Conservation (phyloP, 2,797 vertebrate genomes). For the Tauraco hartlaubi region DNA sequence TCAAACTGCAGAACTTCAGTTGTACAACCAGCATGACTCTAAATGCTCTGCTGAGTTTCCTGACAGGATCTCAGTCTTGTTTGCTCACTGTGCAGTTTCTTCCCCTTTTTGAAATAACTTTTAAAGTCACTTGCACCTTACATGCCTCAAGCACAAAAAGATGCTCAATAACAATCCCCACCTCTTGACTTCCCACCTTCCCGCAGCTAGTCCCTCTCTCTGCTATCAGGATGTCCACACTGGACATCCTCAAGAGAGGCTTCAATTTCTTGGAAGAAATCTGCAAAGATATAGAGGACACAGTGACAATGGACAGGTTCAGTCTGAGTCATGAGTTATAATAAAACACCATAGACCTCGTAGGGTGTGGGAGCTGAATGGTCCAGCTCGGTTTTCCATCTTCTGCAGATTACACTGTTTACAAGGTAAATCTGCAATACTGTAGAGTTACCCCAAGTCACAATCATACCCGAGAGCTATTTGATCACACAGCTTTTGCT, state of each 20-base stretch:
- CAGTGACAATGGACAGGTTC: neutral
- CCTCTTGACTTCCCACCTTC: neutral
- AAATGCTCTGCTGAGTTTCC: neutral
- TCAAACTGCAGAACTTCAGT: neutral
- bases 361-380: neutral
- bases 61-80: neutral
- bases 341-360: accelerated
- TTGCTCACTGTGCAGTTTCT: neutral
- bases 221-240: neutral
- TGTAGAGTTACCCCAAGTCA: neutral
- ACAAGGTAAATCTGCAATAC: neutral
- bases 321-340: neutral
- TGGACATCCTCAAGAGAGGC: neutral
- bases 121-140: neutral
- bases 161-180: neutral
- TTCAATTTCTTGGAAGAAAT: neutral
- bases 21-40: neutral
- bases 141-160: neutral
- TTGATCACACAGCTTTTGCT: neutral
- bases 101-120: neutral
- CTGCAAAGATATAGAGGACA: neutral
- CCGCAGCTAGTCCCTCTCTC: neutral
- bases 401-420: neutral
- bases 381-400: neutral
- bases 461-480: neutral